A percentile compares a stretch with the other conserved stretches of the same genome.
Evolutionary conservation across 2,797 vertebrate genomes (phyloP).

Genomic region (Schizothorax lantsangensis): DNA sequence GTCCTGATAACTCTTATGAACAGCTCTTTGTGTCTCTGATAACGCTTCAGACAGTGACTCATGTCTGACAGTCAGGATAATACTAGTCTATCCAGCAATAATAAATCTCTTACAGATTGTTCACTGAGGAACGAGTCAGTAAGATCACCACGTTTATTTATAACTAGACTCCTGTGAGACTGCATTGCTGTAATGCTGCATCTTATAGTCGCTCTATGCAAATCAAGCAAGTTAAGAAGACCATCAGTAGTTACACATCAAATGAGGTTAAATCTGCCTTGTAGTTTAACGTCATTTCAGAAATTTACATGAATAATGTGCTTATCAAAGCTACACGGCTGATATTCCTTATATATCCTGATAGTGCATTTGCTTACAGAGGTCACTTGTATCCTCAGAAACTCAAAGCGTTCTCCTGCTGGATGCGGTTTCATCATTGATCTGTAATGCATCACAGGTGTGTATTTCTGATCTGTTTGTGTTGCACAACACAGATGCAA

Average conservation of each 20-base stretch:
- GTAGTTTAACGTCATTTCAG: not conserved
- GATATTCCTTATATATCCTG: not conserved
- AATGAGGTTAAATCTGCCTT: not conserved
- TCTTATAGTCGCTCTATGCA: not conserved
- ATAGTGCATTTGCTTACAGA: not conserved
- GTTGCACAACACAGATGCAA: slow-evolving; percentile 2
- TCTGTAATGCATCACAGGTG: not conserved
- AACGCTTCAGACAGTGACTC: not conserved
- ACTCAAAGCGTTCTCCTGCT: not conserved
- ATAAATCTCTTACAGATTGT: not conserved
- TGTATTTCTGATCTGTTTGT: slow-evolving; percentile 6
- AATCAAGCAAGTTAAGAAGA: not conserved
- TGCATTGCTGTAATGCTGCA: not conserved
- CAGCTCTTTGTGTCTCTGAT: slow-evolving; percentile 9
- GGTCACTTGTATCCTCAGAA: not conserved
- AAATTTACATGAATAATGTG: not conserved
- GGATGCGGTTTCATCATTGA: not conserved
- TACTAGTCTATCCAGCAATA: not conserved
- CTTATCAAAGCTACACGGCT: not conserved
- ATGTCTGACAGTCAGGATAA: not conserved
- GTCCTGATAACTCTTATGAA: not conserved
- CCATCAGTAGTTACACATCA: not conserved
- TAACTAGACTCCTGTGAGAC: not conserved
- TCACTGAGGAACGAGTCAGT: not conserved
- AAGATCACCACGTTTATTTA: not conserved